Percentiles rank a stretch among this genome's conserved stretches.
Conservation (phyloP, 2,113 vertebrate genomes). For the Craseonycteris thonglongyai region DNA sequence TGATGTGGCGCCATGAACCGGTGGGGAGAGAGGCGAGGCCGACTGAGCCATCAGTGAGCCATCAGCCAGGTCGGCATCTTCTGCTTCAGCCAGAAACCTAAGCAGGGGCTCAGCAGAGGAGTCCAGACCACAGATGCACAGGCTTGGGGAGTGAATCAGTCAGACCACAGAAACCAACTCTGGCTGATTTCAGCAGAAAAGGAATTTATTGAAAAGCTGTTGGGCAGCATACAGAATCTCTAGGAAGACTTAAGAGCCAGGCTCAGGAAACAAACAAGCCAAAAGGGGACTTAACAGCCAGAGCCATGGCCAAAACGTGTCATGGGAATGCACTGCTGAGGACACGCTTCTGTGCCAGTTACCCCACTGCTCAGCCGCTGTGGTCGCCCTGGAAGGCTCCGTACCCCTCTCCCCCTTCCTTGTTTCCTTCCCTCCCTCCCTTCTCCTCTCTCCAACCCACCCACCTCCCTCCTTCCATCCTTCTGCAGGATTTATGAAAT, state of each 20-base stretch:
- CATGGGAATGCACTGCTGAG: background rate
- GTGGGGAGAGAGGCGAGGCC: background rate
- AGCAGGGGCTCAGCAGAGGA: background rate
- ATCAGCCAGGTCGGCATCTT: accelerated
- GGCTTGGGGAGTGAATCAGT: slow-evolving; percentile 48
- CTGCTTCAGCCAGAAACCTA: background rate
- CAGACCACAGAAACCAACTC: slow-evolving; percentile 37
- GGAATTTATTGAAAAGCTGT: slow-evolving; percentile 45
- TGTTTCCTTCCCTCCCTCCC: no score
- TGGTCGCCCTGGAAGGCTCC: no score
- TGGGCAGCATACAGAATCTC: slow-evolving; percentile 38
- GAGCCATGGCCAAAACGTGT: background rate
- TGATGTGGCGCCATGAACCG: accelerated
- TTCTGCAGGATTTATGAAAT: no score
- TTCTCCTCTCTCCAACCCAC: no score
- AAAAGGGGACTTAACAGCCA: background rate
- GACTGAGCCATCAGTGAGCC: background rate
- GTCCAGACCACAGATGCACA: background rate
- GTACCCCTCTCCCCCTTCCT: no score
- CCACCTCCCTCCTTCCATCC: no score
- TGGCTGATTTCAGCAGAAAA: slow-evolving; percentile 42
- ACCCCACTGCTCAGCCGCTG: accelerated
- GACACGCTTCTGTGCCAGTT: accelerated
- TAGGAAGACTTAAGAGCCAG: slow-evolving; percentile 27
- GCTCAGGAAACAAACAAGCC: background rate